Evolutionary conservation across 2,888 invertebrate species (phyloP), one percentile per base, ranked within the genome.

Genomic region (Micoletzkya japonica): DNA sequence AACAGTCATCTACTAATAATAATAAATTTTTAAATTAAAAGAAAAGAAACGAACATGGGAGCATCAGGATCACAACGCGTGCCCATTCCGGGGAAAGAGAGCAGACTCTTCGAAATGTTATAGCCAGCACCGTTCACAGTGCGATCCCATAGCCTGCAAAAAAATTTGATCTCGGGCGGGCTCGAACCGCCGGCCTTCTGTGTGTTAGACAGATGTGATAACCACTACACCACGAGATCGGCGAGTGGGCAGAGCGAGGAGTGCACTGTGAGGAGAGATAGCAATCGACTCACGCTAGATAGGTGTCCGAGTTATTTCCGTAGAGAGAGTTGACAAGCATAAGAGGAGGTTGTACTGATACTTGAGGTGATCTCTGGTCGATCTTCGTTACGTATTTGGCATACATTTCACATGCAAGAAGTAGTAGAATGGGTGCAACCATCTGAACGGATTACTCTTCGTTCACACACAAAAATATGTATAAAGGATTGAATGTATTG

Each of bases 121-220:
- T 70, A 59, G 4, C 68, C 59, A 20, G 54, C 49, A 2, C 74
- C 72, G 2, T 74, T 64, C 14, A 57, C 14, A 54, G 74, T 79
- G 2, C 67, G 57, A 56, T 79, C 73, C 80, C 74, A 77, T 0
- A 74, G 59, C 30, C 75, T 75, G 57, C 20, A 75, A 72, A 73
- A 60, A 63, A 32, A 56, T 69, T 63, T 80, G 80, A 81, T 80
- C 78, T 79, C 81, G 81, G 81, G 80, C 80, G 78, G 80, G 77
- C 73, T 80, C 80, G 80, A 81, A 81, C 81, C 78, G 81, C 79
- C 81, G 81, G 74, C 80, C 81, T 81, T 81, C 80, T 78, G 80
- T 80, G 80, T 81, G 80, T 81, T 81, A 81, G 80, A 81, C 81
- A 79, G 81, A 81, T 77, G 81, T 81, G 81, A 81, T 81, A 81